phyloP scores from a whole-genome alignment of 2,888 invertebrate species.

The Quadroppia sp. region DNA sequence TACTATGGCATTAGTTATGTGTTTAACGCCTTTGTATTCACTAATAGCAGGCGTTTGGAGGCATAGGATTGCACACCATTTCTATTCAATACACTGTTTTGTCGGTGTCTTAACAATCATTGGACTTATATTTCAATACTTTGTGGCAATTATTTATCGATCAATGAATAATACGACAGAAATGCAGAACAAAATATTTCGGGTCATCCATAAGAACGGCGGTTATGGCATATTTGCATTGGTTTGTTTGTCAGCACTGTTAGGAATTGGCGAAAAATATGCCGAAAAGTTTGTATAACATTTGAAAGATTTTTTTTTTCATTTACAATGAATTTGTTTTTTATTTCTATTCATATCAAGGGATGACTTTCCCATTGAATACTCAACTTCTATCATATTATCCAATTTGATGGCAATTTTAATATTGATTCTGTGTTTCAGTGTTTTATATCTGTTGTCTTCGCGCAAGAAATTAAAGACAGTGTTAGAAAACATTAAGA shows the following conservation, averaged over 20 bases:
- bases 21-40: not conserved
- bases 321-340: too few relatives aligned
- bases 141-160: not conserved
- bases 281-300: not conserved
- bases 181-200: not conserved
- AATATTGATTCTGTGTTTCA: not conserved
- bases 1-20: not conserved
- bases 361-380: not conserved
- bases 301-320: too few relatives aligned
- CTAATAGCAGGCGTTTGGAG: not conserved
- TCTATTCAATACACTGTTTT: slow-evolving; percentile 26
- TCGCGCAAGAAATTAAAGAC: not conserved
- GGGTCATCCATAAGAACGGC: not conserved
- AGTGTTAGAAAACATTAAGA: not conserved
- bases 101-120: not conserved
- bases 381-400: not conserved
- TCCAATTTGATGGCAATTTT: not conserved
- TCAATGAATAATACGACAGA: not conserved
- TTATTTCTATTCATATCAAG: too few relatives aligned
- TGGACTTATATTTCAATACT: not conserved
- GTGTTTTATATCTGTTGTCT: not conserved
- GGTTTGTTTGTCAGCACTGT: not conserved
- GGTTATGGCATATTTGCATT: not conserved
- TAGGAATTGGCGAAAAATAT: not conserved
- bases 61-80: not conserved